Conservation (phyloP, 2,113 vertebrate species). For the Malurus cyaneus region DNA sequence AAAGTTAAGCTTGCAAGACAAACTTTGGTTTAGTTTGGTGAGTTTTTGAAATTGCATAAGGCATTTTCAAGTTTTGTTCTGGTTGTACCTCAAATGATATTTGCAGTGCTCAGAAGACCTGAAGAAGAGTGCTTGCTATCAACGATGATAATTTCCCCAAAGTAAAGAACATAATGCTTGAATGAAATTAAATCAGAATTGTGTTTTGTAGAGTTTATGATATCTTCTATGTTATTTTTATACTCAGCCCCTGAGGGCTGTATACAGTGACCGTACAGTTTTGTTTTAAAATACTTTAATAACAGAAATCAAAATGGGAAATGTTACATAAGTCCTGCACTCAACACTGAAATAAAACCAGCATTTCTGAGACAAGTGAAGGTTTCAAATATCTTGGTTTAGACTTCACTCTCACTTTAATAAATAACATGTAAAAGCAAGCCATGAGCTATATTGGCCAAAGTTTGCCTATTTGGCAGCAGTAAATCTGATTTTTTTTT, state of each 20-base stretch:
- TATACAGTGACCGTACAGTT: not conserved
- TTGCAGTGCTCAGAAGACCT: not conserved
- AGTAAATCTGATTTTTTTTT: not conserved
- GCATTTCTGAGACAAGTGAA: not conserved
- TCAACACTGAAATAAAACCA: not conserved
- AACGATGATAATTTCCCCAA: not conserved
- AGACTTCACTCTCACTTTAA: not conserved
- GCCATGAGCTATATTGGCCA: not conserved
- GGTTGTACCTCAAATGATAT: not conserved
- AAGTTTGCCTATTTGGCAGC: not conserved
- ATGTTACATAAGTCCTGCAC: not conserved
- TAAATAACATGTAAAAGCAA: not conserved
- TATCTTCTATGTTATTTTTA: slow-evolving; percentile 27
- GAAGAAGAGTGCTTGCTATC: not conserved
- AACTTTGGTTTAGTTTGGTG: not conserved
- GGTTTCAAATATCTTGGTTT: not conserved
- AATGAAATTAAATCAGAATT: slow-evolving; percentile 24
- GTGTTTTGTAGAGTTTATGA: not conserved
- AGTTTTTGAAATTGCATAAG: not conserved
- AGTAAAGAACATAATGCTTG: slow-evolving; percentile 1
- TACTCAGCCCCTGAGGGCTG: not conserved
- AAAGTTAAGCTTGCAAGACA: not conserved
- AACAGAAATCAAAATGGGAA: slow-evolving; percentile 14
- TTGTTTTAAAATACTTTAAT: slow-evolving; percentile 37
- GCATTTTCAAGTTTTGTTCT: not conserved